phyloP scores from a whole-genome alignment of 2,797 vertebrate genomes.

The Sebastes hubbsi region DNA sequence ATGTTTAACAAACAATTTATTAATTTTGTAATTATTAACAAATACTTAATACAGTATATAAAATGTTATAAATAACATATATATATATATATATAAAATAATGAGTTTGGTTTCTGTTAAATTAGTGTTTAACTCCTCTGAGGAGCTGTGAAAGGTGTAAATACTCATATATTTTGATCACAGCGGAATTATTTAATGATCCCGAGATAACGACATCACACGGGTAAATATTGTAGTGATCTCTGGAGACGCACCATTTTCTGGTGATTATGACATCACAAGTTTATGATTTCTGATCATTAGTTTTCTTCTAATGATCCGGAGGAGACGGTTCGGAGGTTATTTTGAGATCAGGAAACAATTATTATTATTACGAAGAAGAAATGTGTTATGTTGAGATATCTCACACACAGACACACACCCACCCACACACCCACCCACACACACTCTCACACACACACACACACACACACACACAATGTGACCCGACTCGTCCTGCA shows the following conservation, averaged over 20 bases:
- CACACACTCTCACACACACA: fast-evolving
- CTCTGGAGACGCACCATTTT: background rate
- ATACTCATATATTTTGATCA: background rate
- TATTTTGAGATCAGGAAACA: background rate
- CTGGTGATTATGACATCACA: background rate
- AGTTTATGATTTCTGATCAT: background rate
- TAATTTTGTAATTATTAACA: no score
- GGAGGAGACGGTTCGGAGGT: background rate
- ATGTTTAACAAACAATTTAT: no score
- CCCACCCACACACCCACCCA: background rate
- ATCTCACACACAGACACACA: background rate
- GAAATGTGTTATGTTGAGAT: background rate
- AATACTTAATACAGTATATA: no score
- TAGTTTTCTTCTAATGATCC: background rate
- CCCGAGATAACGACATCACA: background rate
- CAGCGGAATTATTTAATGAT: background rate
- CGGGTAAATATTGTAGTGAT: background rate
- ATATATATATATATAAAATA: no score
- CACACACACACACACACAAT: background rate
- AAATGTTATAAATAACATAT: no score
- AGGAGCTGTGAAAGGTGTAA: background rate
- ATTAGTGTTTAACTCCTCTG: background rate
- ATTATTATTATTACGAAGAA: background rate
- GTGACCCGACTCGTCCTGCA: conserved; percentile 34
- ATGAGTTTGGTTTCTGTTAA: background rate